Conservation (phyloP, 2,113 vertebrate species). For the Tylochromis polylepis region DNA sequence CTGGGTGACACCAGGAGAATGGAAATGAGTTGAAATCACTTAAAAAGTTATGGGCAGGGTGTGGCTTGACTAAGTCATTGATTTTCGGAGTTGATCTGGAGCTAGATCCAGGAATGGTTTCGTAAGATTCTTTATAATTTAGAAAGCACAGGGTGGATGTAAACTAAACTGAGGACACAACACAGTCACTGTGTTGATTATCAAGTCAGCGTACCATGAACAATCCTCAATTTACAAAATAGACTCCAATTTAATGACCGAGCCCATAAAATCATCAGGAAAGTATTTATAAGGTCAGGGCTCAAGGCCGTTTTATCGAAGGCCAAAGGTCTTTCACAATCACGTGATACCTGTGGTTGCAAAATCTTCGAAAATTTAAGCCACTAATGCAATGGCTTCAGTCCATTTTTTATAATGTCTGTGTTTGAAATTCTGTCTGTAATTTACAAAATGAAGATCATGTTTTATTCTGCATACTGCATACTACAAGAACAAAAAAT, state of each 20-base stretch:
- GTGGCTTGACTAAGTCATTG: not conserved
- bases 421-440: not conserved
- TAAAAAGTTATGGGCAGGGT: not conserved
- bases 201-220: not conserved
- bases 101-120: not conserved
- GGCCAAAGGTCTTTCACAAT: not conserved
- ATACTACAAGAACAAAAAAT: not conserved
- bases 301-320: not conserved
- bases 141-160: not conserved
- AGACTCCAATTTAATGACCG: not conserved
- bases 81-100: not conserved
- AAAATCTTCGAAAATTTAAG: not conserved
- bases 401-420: not conserved
- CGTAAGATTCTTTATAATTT: not conserved
- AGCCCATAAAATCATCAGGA: not conserved
- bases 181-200: not conserved
- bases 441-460: not conserved
- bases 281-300: not conserved
- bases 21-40: not conserved
- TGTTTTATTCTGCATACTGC: not conserved
- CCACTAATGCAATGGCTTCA: not conserved
- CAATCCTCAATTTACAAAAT: not conserved
- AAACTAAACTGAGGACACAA: not conserved
- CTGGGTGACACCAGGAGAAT: not conserved
- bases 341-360: not conserved